Evolutionary conservation across 1,140 invertebrate species (phyloP).

Genomic region (Ips typographus): DNA sequence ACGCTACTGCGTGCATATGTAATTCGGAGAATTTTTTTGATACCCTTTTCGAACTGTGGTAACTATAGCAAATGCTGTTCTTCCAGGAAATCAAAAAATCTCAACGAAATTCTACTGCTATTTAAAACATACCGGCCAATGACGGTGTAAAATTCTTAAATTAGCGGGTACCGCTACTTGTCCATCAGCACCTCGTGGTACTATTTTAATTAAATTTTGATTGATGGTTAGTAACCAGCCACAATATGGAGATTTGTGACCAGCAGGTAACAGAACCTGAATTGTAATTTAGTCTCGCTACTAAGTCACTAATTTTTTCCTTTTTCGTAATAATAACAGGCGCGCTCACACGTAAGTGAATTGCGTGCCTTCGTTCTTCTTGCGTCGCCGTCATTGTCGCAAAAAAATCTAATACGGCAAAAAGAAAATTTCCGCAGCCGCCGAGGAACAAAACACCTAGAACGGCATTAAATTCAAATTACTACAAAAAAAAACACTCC

Average conservation of each 20-base stretch:
- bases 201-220: conserved; percentile 19
- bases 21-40: no score
- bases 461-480: conserved; percentile 32
- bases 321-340: no score
- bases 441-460: conserved; percentile 15
- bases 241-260: conserved; percentile 11
- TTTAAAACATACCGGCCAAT: conserved; percentile 14
- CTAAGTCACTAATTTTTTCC: not conserved
- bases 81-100: no score
- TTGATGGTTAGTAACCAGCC: conserved; percentile 4
- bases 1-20: no score
- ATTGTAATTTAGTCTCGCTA: not conserved
- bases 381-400: no score
- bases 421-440: not conserved
- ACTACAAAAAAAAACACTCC: conserved; percentile 13
- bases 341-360: no score
- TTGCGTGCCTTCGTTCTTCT: no score
- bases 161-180: conserved; percentile 17
- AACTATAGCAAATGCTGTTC: not conserved
- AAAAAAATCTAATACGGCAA: not conserved
- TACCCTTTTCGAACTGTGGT: no score
- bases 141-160: conserved; percentile 13
- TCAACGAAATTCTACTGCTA: conserved; percentile 8
- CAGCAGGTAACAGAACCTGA: not conserved
- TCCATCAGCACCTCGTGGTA: conserved; percentile 18